Evolutionary conservation across 2,888 invertebrate genomes (phyloP), one percentile per base, ranked within the genome.

Genomic region (Frankliniella intonsa): DNA sequence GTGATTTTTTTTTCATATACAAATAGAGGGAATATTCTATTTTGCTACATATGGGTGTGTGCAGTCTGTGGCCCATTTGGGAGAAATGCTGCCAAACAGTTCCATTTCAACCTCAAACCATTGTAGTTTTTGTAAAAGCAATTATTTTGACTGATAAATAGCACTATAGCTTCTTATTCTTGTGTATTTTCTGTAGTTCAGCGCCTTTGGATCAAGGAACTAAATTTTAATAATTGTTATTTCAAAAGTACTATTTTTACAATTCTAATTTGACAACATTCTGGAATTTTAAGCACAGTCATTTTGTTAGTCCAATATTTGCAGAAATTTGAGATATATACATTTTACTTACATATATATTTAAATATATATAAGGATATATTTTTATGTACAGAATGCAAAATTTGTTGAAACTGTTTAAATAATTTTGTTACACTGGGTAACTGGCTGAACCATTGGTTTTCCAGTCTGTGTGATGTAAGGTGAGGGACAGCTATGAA

Each of bases 81-180:
- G 69, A 76, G 69, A 76, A 76, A 76, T 76, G 69, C 69, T 76
- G 69, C 69, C 69, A 76, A 76, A 76, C 69, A 76, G 69, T 76
- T 76, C 69, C 69, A 76, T 76, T 76, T 76, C 69, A 76, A 76
- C 69, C 69, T 76, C 69, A 76, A 76, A 76, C 69, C 69, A 76
- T 76, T 76, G 69, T 76, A 76, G 69, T 76, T 76, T 76, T 76
- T 76, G 69, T 76, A 76, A 76, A 76, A 76, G 69, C 69, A 76
- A 76, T 76, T 76, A 76, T 76, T 76, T 76, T 76, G 69, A 76
- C 69, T 76, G 69, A 76, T 76, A 76, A 76, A 76, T 76, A 76
- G 69, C 69, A 76, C 69, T 76, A 76, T 76, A 76, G 69, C 69
- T 76, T 76, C 69, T 76, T 76, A 76, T 76, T 76, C 69, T 76